Evolutionary conservation across 1,140 invertebrate species (phyloP).

Genomic region (Eciton burchellii): DNA sequence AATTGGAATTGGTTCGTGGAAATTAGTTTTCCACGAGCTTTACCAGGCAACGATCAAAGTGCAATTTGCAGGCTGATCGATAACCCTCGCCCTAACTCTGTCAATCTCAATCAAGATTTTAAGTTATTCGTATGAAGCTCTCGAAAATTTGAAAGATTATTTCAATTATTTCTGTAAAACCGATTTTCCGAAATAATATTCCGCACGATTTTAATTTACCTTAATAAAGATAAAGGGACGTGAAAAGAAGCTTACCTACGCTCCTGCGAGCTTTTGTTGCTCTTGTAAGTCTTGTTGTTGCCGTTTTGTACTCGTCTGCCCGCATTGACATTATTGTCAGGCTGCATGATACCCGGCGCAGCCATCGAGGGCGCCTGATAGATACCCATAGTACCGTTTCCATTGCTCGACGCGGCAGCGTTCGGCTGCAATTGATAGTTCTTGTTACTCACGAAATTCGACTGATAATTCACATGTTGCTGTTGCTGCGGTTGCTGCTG

Average conservation of each 20-base stretch:
- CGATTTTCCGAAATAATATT: no score
- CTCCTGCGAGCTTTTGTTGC: slow-evolving; percentile 79
- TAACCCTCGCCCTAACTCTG: no score
- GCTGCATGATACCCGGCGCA: slow-evolving; percentile 75
- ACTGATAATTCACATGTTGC: slow-evolving; percentile 73
- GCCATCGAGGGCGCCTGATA: slow-evolving; percentile 77
- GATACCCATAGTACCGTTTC: slow-evolving; percentile 18
- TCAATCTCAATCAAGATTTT: no score
- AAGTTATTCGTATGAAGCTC: no score
- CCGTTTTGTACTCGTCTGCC: slow-evolving; percentile 79
- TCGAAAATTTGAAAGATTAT: no score
- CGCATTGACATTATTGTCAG: slow-evolving; percentile 69
- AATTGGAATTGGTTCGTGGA: no score
- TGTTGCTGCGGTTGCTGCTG: slow-evolving; percentile 57
- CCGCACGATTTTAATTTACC: no score
- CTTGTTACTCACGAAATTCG: slow-evolving; percentile 78
- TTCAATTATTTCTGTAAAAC: no score
- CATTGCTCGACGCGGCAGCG: slow-evolving; percentile 38
- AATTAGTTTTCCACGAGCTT: no score
- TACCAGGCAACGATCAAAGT: no score
- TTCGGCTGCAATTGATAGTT: slow-evolving; percentile 79
- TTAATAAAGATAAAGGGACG: no score
- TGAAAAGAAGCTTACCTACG: slow-evolving; percentile 78
- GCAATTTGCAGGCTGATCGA: no score
- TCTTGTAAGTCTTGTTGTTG: slow-evolving; percentile 83